phyloP scores from a whole-genome alignment of 2,113 vertebrate species.

The Cynopterus brachyotis region DNA sequence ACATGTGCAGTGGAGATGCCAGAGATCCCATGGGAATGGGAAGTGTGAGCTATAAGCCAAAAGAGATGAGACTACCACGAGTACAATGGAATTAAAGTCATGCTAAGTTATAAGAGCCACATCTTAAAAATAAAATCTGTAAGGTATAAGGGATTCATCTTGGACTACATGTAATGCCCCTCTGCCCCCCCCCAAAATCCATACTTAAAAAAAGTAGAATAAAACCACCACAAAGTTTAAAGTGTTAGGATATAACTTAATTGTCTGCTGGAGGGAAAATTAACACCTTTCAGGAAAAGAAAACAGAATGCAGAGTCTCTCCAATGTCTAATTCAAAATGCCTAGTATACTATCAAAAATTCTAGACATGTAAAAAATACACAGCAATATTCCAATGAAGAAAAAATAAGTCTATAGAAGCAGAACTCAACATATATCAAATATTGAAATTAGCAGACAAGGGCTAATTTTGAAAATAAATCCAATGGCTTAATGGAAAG shows the following conservation, averaged over 20 bases:
- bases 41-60: background rate
- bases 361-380: background rate
- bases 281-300: background rate
- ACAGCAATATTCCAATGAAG: background rate
- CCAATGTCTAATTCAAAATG: background rate
- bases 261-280: background rate
- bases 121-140: background rate
- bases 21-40: background rate
- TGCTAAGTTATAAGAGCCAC: background rate
- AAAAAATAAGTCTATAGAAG: background rate
- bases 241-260: background rate
- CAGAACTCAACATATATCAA: background rate
- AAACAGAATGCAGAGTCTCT: background rate
- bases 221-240: background rate
- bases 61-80: background rate
- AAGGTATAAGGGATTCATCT: background rate
- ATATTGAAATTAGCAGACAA: background rate
- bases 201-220: background rate
- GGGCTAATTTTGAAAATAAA: background rate
- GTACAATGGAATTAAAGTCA: background rate
- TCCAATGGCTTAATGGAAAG: background rate
- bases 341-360: background rate
- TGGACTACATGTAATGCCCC: background rate
- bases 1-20: background rate
- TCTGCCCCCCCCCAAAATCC: background rate